Conservation (phyloP, 2,888 invertebrate genomes). For the Mesochorus sp. region DNA sequence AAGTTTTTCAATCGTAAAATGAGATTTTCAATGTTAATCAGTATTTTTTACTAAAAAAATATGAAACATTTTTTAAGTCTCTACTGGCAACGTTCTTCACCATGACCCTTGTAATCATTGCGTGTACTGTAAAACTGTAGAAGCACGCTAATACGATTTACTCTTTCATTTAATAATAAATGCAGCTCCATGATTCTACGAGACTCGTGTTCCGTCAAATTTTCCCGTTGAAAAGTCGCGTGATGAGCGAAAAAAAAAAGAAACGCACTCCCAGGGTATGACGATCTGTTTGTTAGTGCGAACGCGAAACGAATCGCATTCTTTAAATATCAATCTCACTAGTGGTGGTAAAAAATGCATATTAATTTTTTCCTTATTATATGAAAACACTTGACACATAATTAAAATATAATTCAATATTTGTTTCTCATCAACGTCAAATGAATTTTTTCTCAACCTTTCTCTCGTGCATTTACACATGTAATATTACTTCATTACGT, state of each 20-base stretch:
- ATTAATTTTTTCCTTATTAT: background rate
- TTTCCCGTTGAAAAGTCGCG: constrained; percentile 17
- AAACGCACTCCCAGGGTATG: too few species aligned
- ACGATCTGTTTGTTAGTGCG: too few species aligned
- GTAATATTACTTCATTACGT: background rate
- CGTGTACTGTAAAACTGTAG: too few species aligned
- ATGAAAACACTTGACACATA: constrained; percentile 15
- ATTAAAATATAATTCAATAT: constrained; percentile 37
- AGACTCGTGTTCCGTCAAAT: background rate
- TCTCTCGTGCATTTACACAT: background rate
- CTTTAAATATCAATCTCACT: constrained; percentile 23
- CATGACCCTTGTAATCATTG: too few species aligned
- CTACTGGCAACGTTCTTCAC: too few species aligned
- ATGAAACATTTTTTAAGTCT: too few species aligned
- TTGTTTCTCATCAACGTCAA: constrained; percentile 20
- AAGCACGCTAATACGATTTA: background rate
- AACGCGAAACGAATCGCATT: background rate
- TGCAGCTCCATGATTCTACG: background rate
- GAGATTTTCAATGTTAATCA: too few species aligned
- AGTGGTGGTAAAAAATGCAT: background rate
- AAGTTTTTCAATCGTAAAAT: too few species aligned
- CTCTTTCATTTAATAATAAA: background rate
- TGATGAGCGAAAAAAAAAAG: constrained; percentile 25
- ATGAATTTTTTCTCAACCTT: background rate
- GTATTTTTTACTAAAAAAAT: too few species aligned